phyloP scores from a whole-genome alignment of 2,113 vertebrate species.

The Nicator chloris region DNA sequence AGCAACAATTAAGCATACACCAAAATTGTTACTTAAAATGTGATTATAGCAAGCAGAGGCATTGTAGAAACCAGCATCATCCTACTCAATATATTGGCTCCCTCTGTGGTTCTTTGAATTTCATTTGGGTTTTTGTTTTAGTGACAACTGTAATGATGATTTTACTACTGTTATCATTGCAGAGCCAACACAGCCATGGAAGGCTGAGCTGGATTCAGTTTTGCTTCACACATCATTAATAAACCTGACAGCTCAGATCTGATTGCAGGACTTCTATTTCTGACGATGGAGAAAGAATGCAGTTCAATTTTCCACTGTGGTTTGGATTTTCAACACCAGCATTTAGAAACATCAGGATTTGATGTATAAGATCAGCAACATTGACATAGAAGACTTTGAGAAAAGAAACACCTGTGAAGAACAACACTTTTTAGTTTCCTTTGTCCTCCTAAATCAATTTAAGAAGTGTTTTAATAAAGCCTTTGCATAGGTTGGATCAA shows the following conservation, averaged over 20 bases:
- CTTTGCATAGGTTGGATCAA: neutral
- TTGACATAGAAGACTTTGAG: neutral
- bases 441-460: no score
- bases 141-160: neutral
- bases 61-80: neutral
- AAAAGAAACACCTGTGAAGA: neutral
- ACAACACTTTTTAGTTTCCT: neutral
- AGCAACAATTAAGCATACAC: neutral
- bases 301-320: neutral
- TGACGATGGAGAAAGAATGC: neutral
- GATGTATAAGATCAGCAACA: neutral
- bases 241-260: neutral
- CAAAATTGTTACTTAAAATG: neutral
- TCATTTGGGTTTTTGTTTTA: neutral
- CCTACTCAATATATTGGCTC: neutral
- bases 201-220: neutral
- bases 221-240: constrained; percentile 32
- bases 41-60: neutral
- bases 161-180: neutral
- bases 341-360: neutral
- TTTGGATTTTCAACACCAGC: neutral
- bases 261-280: neutral
- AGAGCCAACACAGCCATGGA: neutral
- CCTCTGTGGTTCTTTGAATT: neutral
- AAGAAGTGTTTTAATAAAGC: neutral